These are phyloP conservation scores for Gastracanthus pulcherrimus DNA, from an alignment of 2,888 invertebrate genomes.

Conservation along the genomic window DNA sequence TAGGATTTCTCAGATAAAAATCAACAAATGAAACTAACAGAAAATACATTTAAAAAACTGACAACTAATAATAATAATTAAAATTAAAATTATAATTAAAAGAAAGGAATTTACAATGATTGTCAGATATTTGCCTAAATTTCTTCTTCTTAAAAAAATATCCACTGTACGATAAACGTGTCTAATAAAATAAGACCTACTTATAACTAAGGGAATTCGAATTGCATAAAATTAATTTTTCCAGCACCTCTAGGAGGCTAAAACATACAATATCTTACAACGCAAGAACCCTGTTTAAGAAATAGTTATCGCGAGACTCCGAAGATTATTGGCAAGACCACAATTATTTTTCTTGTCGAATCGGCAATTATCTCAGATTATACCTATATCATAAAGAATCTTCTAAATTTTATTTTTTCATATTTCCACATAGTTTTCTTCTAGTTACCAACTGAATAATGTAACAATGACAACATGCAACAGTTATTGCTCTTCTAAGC, in stretches of 20 bases:
- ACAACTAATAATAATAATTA: not conserved
- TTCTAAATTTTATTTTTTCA: too few relatives aligned
- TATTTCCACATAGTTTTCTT: too few relatives aligned
- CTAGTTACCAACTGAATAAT: too few relatives aligned
- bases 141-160: not conserved
- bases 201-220: not conserved
- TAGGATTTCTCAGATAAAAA: constrained; percentile 13
- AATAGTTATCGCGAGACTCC: constrained; percentile 45
- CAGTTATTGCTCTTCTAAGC: too few relatives aligned
- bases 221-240: not conserved
- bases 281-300: constrained; percentile 51
- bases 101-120: not conserved
- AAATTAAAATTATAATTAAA: not conserved
- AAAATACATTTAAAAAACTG: constrained; percentile 8
- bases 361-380: not conserved
- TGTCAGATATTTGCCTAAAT: not conserved
- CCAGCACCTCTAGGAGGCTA: constrained; percentile 32
- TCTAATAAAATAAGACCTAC: not conserved
- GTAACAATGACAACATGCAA: too few relatives aligned
- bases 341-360: constrained; percentile 35
- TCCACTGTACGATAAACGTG: not conserved
- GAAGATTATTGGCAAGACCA: constrained; percentile 54
- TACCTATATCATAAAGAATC: too few relatives aligned
- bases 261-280: constrained; percentile 52
- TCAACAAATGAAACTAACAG: not conserved